A percentile compares a stretch with the other conserved stretches of the same genome.
Evolutionary conservation across 2,888 invertebrate genomes (phyloP).

Genomic region (Candidula unifasciata): DNA sequence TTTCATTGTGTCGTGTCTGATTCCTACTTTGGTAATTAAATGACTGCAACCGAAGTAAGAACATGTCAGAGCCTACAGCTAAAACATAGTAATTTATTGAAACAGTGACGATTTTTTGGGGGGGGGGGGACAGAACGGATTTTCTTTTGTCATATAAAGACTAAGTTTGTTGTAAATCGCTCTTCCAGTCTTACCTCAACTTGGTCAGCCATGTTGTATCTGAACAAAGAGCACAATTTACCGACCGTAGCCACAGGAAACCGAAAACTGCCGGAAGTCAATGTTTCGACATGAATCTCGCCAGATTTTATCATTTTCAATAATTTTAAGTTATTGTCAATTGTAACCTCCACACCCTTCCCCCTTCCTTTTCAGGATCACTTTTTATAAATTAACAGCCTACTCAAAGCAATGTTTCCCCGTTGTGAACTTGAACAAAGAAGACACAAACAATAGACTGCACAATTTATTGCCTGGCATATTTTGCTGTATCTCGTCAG

Average conservation of each 20-base stretch:
- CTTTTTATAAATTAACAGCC: too few relatives aligned
- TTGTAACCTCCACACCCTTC: too few relatives aligned
- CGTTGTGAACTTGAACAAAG: too few relatives aligned
- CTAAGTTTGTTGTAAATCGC: not conserved
- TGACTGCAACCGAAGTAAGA: not conserved
- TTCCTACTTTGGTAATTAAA: too few relatives aligned
- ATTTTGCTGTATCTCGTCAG: too few relatives aligned
- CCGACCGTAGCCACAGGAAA: not conserved
- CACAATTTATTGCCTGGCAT: too few relatives aligned
- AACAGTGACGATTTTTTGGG: not conserved
- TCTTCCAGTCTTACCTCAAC: not conserved
- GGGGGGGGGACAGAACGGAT: not conserved
- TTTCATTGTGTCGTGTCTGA: too few relatives aligned
- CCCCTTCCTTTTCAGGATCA: too few relatives aligned
- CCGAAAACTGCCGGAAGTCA: not conserved
- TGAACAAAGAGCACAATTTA: not conserved
- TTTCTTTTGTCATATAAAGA: not conserved
- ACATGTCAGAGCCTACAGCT: not conserved
- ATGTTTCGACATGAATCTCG: not conserved
- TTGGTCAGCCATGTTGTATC: conserved; percentile 6
- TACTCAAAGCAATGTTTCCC: too few relatives aligned
- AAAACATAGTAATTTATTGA: not conserved
- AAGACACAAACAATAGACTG: too few relatives aligned
- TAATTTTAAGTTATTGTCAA: too few relatives aligned
- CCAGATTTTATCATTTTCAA: too few relatives aligned